Evolutionary conservation across 2,888 invertebrate species (phyloP), one percentile per base, ranked within the genome.

Genomic region (Morinoia aosen): DNA sequence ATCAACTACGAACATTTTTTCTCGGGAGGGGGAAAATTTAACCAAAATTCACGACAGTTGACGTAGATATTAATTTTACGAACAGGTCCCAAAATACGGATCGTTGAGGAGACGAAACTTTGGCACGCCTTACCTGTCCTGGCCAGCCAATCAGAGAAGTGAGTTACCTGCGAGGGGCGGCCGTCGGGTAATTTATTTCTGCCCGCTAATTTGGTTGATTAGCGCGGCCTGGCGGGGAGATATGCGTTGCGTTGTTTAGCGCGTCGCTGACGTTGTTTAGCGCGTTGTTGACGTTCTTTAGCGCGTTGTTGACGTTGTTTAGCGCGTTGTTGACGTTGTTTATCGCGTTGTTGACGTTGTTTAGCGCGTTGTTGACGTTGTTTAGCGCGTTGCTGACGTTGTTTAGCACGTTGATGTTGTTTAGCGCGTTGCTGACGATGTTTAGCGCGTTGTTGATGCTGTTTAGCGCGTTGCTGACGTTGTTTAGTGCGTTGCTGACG

Each of bases 201-300:
- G 56, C 57, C n/a, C 58, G 93, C 58, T 93, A 93, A 93, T 93
- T 93, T 57, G 19, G 93, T 57, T 93, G 93, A 93, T 93, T 57
- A 93, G 93, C 19, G 57, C 57, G 93, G 10, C 57, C 11, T 39
- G 57, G 19, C 10, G 93, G 57, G 33, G 39, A 57, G 93, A 93
- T 93, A 93, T 16, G n/a, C 93, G 93, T 93, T 57, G 57, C 93
- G 93, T 93, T 93, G 93, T 93, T 93, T 93, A 93, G 57, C 39
- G 93, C 93, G 93, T 93, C 57, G 93, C 58, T 93, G 76, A 76
- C 76, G 76, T 76, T 76, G 25, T 93, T 93, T 93, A 48, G n/a
- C 57, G 57, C n/a, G 48, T 93, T 57, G n/a, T 8, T 56, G 39
- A 57, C 93, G 93, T 93, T 93, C 58, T 93, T 93, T 57, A 48